phyloP scores from a whole-genome alignment of 2,888 invertebrate genomes.

The Gnatocerus cornutus region DNA sequence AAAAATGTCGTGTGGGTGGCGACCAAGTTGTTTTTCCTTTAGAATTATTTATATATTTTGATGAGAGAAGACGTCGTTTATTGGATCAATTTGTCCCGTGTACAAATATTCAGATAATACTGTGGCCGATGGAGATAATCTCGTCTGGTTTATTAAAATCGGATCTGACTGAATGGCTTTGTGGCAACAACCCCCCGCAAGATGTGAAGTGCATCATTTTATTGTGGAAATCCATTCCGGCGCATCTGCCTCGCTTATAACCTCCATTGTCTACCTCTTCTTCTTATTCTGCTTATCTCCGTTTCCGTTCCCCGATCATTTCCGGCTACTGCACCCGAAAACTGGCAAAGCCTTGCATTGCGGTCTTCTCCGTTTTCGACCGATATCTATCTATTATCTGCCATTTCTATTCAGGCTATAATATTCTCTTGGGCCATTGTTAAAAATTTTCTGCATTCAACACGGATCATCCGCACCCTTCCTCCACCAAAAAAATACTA shows the following conservation, averaged over 20 bases:
- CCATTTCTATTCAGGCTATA: slow-evolving; percentile 54
- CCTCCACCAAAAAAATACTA: slow-evolving; percentile 12
- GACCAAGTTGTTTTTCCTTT: slow-evolving; percentile 41
- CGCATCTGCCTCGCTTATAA: slow-evolving; percentile 68
- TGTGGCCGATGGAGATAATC: slow-evolving; percentile 29
- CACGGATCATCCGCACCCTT: slow-evolving; percentile 27
- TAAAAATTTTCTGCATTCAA: slow-evolving; percentile 50
- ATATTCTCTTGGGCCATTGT: slow-evolving; percentile 58
- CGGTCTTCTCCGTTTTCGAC: slow-evolving; percentile 56
- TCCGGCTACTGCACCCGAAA: slow-evolving; percentile 71
- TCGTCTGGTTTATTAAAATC: slow-evolving; percentile 50
- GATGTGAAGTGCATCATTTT: slow-evolving; percentile 67
- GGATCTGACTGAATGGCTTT: slow-evolving; percentile 41
- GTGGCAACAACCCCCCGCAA: slow-evolving; percentile 52
- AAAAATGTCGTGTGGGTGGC: slow-evolving; percentile 38
- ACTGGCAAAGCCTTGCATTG: slow-evolving; percentile 63
- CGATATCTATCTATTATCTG: slow-evolving; percentile 62
- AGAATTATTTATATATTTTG: slow-evolving; percentile 39
- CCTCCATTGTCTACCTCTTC: slow-evolving; percentile 70
- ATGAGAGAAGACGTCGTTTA: neutral
- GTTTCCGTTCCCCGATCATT: slow-evolving; percentile 70
- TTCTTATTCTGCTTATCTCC: slow-evolving; percentile 71
- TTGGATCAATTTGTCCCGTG: slow-evolving; percentile 30
- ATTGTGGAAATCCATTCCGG: slow-evolving; percentile 67
- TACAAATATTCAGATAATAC: slow-evolving; percentile 24